Percentiles rank a stretch among this genome's conserved stretches.
phyloP scores from a whole-genome alignment of 2,113 vertebrate species.

The Xerus inauris region DNA sequence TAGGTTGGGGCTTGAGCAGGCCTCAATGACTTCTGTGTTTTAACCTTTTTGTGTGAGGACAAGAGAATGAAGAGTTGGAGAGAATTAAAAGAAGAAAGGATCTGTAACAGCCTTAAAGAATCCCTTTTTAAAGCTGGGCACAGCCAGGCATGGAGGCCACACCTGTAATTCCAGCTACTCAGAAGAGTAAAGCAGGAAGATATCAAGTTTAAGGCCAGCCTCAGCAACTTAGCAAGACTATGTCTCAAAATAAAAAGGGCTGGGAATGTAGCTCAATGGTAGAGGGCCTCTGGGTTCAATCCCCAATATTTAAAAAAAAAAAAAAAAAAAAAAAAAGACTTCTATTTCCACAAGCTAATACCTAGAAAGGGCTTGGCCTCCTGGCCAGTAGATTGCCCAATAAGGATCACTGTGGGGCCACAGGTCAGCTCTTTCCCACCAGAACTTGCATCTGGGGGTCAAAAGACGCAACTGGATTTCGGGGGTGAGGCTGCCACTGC shows the following conservation, averaged over 20 bases:
- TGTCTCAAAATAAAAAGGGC: no score
- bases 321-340: neutral
- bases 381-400: slow-evolving; percentile 98
- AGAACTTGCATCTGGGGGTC: slow-evolving; percentile 93
- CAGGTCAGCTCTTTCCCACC: slow-evolving; percentile 91
- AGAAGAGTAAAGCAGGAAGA: no score
- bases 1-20: no score
- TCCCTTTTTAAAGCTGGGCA: neutral
- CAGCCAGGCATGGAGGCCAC: no score
- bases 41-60: neutral
- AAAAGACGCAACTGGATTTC: slow-evolving; percentile 93
- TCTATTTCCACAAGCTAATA: slow-evolving; percentile 60
- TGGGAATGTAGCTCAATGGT: no score
- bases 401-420: slow-evolving; percentile 96
- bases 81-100: neutral
- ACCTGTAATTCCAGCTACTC: no score
- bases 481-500: slow-evolving; percentile 90
- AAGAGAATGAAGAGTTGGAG: neutral
- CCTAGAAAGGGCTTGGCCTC: slow-evolving; percentile 95
- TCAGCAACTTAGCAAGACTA: no score
- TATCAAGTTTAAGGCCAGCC: no score
- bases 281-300: neutral
- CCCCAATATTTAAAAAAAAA: neutral
- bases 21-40: neutral
- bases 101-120: neutral